These are phyloP conservation scores for Cuculus canorus DNA, from an alignment of 2,797 vertebrate species.

Conservation along the genomic window DNA sequence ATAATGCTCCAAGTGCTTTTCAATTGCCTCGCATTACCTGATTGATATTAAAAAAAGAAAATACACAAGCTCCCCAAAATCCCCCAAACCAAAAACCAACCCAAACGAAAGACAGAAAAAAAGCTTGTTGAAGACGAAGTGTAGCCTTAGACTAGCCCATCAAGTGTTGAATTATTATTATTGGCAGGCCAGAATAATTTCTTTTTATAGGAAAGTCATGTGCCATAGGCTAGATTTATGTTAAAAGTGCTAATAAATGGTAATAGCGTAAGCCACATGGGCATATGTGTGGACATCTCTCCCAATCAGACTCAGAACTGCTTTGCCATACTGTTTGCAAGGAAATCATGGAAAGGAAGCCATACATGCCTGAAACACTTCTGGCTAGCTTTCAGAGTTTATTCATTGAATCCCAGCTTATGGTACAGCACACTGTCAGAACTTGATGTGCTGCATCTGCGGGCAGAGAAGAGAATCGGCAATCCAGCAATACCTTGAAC, in stretches of 20 bases:
- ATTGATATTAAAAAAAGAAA: background rate
- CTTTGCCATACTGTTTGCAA: background rate
- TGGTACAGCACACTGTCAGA: background rate
- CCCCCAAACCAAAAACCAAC: background rate
- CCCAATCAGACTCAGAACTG: background rate
- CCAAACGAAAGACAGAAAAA: background rate
- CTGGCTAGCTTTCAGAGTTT: background rate
- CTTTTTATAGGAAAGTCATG: background rate
- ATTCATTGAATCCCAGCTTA: background rate
- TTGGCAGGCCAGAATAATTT: background rate
- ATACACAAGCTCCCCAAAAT: too few relatives aligned
- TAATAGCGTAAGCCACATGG: rapidly evolving
- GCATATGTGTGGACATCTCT: background rate
- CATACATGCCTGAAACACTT: background rate
- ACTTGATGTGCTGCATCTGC: background rate
- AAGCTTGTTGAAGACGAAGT: background rate
- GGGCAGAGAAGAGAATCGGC: background rate
- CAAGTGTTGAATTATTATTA: background rate
- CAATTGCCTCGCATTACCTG: background rate
- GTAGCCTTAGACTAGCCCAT: background rate
- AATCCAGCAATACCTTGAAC: background rate
- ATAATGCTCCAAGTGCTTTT: conserved; percentile 20
- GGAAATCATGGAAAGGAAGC: background rate
- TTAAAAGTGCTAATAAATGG: background rate
- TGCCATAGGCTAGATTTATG: background rate